Base-by-base conservation (phyloP, 2,113 vertebrate genomes). In the Oryzias melastigma region DNA sequence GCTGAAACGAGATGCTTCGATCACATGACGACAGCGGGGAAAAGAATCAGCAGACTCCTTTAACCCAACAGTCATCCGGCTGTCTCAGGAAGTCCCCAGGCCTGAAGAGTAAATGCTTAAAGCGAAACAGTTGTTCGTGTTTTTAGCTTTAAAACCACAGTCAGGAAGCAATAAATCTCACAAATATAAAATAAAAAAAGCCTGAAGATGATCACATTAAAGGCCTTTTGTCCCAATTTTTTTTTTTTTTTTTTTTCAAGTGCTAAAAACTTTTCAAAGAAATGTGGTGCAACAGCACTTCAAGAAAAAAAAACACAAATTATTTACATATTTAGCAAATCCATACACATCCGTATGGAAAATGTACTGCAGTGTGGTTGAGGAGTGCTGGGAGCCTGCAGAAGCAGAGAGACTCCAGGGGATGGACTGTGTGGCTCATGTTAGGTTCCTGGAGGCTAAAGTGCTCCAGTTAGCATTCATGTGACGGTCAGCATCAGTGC, bases 231-330 rank as follows among this genome's bases (percentile, higher is more conserved):
- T 70, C 64, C 56, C 60, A 46, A 53, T 53, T 58, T 63, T 45
- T 27, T 57, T 73, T 68, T 64, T 62, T 41, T 27, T 54, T 73
- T 66, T 64, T 51, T 45, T 78, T 72, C 57, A 77, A 82, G 81
- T 75, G 77, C 71, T 81, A 70, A 80, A 87, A 81, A 49, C 63
- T 50, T 58, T 61, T 63, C 60, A 70, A 64, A 66, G 42, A 80
- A 73, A 75, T 55, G 45, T 25, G 45, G 62, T 56, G 35, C 52
- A 29, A 73, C 24, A 55, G 62, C 71, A 53, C 47, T 27, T 18
- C 51, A 77, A 62, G 44, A 69, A 68, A 83, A 78, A 25, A 58
- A 58, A 79, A 82, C 55, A 24, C 14, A 42, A 14, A 67, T 42
- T 70, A 69, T 71, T 75, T 66, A 77, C 62, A 84, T n/a, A 48